phyloP scores from a whole-genome alignment of 2,888 invertebrate species.

The Cantharis nigra region DNA sequence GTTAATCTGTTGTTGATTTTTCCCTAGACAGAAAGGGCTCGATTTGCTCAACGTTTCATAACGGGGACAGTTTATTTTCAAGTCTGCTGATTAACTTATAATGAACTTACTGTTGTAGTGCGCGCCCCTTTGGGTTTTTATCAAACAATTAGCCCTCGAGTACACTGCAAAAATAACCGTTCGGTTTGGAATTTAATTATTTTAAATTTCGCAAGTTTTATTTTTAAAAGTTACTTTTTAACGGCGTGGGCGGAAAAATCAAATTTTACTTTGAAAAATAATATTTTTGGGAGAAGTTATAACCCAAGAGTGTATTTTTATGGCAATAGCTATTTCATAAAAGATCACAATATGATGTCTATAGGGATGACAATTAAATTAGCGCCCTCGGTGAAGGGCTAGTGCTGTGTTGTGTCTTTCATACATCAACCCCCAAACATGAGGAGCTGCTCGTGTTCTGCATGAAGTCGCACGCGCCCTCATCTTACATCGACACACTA shows the following conservation, averaged over 20 bases:
- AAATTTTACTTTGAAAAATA: background rate
- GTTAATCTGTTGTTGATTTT: conserved; percentile 18
- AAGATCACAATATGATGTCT: conserved; percentile 32
- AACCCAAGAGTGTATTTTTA: conserved; percentile 27
- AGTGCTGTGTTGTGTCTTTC: conserved; percentile 27
- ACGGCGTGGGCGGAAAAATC: background rate
- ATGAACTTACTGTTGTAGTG: conserved; percentile 55
- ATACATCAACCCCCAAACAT: conserved; percentile 18
- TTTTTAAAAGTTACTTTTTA: background rate
- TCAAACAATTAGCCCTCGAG: conserved; percentile 35
- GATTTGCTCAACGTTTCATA: conserved; percentile 21
- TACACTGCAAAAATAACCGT: conserved; percentile 26
- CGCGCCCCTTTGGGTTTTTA: conserved; percentile 45
- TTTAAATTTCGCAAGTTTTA: background rate
- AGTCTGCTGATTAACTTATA: conserved; percentile 56
- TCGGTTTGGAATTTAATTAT: background rate
- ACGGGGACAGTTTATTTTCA: conserved; percentile 44
- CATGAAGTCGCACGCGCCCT: conserved; percentile 31
- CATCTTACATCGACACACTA: conserved; percentile 32
- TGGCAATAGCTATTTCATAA: conserved; percentile 30
- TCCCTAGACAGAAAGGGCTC: conserved; percentile 17
- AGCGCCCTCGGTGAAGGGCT: conserved; percentile 33
- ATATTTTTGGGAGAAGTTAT: background rate
- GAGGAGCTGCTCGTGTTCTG: conserved; percentile 27
- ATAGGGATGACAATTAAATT: conserved; percentile 37